Evolutionary conservation across 2,113 vertebrate species (phyloP), one percentile per base, ranked within the genome.

Genomic region (Gadus chalcogrammus): DNA sequence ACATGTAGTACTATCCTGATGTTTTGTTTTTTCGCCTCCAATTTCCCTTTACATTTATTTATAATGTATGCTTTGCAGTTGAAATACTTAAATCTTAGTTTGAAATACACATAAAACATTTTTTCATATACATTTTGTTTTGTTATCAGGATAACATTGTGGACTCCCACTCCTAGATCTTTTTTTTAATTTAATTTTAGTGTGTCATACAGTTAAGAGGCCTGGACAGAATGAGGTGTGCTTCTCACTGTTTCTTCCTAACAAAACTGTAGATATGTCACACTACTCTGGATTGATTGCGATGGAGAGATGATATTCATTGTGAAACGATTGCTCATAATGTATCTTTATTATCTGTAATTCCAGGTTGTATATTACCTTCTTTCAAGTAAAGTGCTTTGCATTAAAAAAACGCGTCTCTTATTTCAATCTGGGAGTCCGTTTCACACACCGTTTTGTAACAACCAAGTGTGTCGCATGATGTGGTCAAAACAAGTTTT

Each of bases 381-480:
- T 92, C 89, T 92, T 92, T 91, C 86, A 85, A 93, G 89, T 93
- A 93, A 93, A 89, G 84, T 91, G 90, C 91, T 93, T 92, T 93
- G 90, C 92, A 93, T 92, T 93, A 88, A 88, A 85, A 84, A 68
- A 72, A 76, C 22, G 69, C 82, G 53, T 82, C 27, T 2, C 52
- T 67, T 66, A 27, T 61, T 35, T 35, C 31, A 35, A 35, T 60
- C 15, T 71, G 59, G 62, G 15, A 48, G 42, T 48, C 42, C 9
- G 9, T 48, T 48, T 48, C 42, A 35, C 31, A 35, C 5, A 35
- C 31, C 31, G 6, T 35, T 35, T 35, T 35, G 31, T 35, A 35
- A 55, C 5, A 55, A 16, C n/a, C 5, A 58, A n/a, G 55, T 55
- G 3, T 58, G 5, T 58, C 16, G 15, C n/a, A 17, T 58, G 55